Conservation (phyloP, 1,140 invertebrate genomes). For the Tetragonula clypearis region DNA sequence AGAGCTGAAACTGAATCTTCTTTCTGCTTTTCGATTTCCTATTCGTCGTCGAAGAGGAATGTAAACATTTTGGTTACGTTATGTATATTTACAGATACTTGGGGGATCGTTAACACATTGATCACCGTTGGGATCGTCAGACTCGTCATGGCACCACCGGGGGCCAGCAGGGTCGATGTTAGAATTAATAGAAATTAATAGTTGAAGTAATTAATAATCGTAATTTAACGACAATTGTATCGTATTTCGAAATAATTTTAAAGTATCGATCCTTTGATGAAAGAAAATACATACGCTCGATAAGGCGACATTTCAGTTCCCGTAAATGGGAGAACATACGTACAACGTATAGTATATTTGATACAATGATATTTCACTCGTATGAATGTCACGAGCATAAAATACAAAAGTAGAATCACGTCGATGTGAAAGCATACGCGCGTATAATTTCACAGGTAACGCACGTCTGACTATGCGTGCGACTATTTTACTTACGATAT, state of each 20-base stretch:
- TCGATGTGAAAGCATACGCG: not conserved
- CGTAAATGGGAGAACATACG: not conserved
- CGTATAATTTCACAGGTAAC: not conserved
- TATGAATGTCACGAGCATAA: not conserved
- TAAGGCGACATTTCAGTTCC: not conserved
- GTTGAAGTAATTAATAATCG: not conserved
- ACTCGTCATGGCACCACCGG: not conserved
- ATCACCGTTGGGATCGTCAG: not conserved
- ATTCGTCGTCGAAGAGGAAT: not conserved
- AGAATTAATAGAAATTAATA: not conserved
- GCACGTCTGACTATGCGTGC: not conserved
- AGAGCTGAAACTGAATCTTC: not conserved
- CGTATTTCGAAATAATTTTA: not conserved
- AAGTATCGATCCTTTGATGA: too few species aligned
- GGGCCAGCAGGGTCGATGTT: not conserved
- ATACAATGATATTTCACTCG: not conserved
- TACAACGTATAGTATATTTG: not conserved
- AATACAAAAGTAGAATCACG: not conserved
- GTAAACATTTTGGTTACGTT: not conserved
- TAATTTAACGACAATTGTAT: too few species aligned
- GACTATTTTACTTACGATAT: conserved; percentile 83
- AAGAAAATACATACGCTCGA: too few species aligned
- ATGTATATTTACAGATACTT: not conserved
- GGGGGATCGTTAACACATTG: not conserved
- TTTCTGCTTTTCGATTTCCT: too few species aligned